Conservation (phyloP, 2,797 vertebrate genomes). For the Enteromius thamalakanensis region DNA sequence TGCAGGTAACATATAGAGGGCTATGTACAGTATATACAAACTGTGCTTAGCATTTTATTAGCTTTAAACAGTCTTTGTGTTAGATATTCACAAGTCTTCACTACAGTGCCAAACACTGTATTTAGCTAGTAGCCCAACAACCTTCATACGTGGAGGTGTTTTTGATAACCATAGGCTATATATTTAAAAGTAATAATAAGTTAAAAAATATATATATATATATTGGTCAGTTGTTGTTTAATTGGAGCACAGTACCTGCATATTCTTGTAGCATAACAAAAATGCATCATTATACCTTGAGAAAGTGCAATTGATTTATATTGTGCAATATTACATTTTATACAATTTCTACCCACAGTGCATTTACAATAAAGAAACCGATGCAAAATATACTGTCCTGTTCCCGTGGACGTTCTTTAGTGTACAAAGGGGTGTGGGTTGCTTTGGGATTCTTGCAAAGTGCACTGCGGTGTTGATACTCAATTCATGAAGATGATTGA, state of each 20-base stretch:
- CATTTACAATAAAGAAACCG: constrained; percentile 71
- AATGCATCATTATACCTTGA: constrained; percentile 77
- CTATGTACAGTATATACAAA: constrained; percentile 54
- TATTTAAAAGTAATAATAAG: constrained; percentile 40
- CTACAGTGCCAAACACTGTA: constrained; percentile 51
- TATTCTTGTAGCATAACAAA: constrained; percentile 78
- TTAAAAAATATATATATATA: background rate
- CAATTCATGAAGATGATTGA: constrained; percentile 50
- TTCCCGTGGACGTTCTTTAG: constrained; percentile 27
- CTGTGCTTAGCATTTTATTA: constrained; percentile 45
- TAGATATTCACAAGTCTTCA: constrained; percentile 43
- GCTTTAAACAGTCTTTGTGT: constrained; percentile 52
- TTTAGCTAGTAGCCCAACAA: constrained; percentile 37
- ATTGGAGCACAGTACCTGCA: constrained; percentile 64
- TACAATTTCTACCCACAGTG: constrained; percentile 78
- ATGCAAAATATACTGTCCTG: constrained; percentile 50
- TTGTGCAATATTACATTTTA: constrained; percentile 84
- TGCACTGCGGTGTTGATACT: constrained; percentile 42
- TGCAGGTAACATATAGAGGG: constrained; percentile 52
- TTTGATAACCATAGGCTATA: constrained; percentile 27
- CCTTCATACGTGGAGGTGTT: constrained; percentile 22
- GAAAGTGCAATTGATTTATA: constrained; percentile 87
- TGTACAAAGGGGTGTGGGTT: constrained; percentile 36
- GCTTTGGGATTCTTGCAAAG: constrained; percentile 41
- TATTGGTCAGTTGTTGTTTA: constrained; percentile 39